These are phyloP conservation scores for Tanytarsus gracilentus DNA, from an alignment of 2,888 invertebrate genomes.

Conservation along the genomic window DNA sequence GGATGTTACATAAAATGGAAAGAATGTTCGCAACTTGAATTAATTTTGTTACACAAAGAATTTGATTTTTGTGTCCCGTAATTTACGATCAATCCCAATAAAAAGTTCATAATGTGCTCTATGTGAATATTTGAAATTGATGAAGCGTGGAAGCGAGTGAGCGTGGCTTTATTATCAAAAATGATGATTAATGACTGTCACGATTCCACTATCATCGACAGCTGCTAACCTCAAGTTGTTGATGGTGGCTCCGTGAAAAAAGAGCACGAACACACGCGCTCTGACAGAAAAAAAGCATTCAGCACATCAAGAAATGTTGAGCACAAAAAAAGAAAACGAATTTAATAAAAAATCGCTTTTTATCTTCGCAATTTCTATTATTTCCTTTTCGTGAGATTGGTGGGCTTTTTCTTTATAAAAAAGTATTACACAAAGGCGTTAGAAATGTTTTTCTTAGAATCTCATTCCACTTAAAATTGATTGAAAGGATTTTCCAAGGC, in stretches of 20 bases:
- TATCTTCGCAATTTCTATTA: neutral
- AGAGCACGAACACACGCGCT: neutral
- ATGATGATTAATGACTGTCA: conserved; percentile 28
- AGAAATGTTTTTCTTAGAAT: too few species aligned
- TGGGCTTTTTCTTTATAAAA: too few species aligned
- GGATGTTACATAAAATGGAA: too few species aligned
- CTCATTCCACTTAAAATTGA: too few species aligned
- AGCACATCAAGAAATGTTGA: neutral
- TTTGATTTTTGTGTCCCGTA: too few species aligned
- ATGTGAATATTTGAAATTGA: neutral
- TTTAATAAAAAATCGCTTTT: conserved; percentile 20
- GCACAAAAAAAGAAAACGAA: too few species aligned
- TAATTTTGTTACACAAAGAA: too few species aligned
- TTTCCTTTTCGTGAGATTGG: neutral
- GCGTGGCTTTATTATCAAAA: conserved; percentile 22
- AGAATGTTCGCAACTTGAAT: too few species aligned
- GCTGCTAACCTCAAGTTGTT: conserved; percentile 26
- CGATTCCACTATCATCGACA: conserved; percentile 24
- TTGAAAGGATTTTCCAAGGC: too few species aligned
- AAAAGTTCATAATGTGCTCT: neutral
- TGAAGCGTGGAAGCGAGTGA: neutral
- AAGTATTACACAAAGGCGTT: too few species aligned
- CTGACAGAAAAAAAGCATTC: neutral
- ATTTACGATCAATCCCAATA: too few species aligned
- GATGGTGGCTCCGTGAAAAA: too few species aligned